Evolutionary conservation across 2,888 invertebrate genomes (phyloP).

Genomic region (Zhuqinia jingwanae): DNA sequence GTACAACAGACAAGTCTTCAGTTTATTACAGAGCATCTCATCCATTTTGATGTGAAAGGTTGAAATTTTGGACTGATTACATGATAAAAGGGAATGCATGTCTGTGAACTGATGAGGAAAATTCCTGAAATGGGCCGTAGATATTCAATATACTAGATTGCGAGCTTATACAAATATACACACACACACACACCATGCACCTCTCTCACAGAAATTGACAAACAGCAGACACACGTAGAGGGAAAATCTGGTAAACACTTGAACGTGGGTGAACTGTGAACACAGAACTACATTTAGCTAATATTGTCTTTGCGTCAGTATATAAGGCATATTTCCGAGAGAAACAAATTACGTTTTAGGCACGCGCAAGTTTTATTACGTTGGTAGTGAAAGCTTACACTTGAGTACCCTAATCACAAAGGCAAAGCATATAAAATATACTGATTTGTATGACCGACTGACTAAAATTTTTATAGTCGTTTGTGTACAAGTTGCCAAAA

Average conservation of each 20-base stretch:
- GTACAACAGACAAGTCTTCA: not conserved
- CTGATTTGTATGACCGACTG: not conserved
- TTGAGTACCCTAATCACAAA: not conserved
- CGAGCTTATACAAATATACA: not conserved
- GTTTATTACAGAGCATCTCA: not conserved
- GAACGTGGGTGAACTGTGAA: conserved; percentile 9
- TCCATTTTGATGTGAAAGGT: conserved; percentile 20
- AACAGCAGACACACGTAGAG: not conserved
- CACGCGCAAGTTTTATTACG: not conserved
- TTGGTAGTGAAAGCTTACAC: not conserved
- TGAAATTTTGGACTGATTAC: conserved; percentile 53
- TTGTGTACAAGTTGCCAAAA: no score
- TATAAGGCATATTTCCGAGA: not conserved
- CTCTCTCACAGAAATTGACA: no score
- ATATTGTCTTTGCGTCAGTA: not conserved
- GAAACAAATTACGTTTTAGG: not conserved
- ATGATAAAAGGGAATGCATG: conserved; percentile 78
- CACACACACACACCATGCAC: no score
- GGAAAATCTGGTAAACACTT: conserved; percentile 46
- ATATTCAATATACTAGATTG: conserved; percentile 52
- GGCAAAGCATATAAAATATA: not conserved
- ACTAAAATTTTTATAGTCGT: no score
- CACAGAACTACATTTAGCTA: conserved; percentile 7
- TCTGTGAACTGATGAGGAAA: conserved; percentile 76
- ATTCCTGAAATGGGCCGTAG: conserved; percentile 76